Conservation (phyloP, 1,140 invertebrate species). For the Sycophila sp. region DNA sequence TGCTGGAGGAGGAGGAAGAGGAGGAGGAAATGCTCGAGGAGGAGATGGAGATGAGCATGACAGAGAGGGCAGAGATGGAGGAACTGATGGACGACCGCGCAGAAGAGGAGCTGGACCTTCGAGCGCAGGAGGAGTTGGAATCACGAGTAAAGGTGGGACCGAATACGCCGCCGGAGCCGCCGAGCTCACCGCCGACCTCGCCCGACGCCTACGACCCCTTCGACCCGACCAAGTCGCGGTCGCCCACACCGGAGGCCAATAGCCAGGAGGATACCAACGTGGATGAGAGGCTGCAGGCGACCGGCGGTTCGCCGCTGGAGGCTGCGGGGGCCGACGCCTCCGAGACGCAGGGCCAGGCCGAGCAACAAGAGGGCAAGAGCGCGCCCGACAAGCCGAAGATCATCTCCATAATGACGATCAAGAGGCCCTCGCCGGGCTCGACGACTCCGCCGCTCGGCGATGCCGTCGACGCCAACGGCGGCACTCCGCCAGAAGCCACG, state of each 20-base stretch:
- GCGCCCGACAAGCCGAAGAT: slow-evolving; percentile 63
- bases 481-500: not conserved
- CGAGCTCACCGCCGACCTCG: slow-evolving; percentile 71
- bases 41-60: slow-evolving; percentile 54
- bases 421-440: slow-evolving; percentile 54
- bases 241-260: slow-evolving; percentile 68
- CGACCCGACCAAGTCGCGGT: slow-evolving; percentile 85
- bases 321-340: slow-evolving; percentile 36
- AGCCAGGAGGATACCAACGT: slow-evolving; percentile 55
- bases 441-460: slow-evolving; percentile 47
- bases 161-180: slow-evolving; percentile 74
- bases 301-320: slow-evolving; percentile 51
- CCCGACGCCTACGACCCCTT: slow-evolving; percentile 88
- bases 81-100: slow-evolving; percentile 58
- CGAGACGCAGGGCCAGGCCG: not conserved
- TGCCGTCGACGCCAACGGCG: not conserved
- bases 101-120: slow-evolving; percentile 62
- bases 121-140: slow-evolving; percentile 63
- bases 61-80: slow-evolving; percentile 58
- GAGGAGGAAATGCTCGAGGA: slow-evolving; percentile 58
- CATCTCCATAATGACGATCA: slow-evolving; percentile 64
- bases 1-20: slow-evolving; percentile 67
- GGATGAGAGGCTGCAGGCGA: slow-evolving; percentile 46
- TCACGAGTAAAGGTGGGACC: slow-evolving; percentile 68
- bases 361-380: slow-evolving; percentile 36